Evolutionary conservation across 2,797 vertebrate genomes (phyloP).

Genomic region (Pyrrhura leucotis): DNA sequence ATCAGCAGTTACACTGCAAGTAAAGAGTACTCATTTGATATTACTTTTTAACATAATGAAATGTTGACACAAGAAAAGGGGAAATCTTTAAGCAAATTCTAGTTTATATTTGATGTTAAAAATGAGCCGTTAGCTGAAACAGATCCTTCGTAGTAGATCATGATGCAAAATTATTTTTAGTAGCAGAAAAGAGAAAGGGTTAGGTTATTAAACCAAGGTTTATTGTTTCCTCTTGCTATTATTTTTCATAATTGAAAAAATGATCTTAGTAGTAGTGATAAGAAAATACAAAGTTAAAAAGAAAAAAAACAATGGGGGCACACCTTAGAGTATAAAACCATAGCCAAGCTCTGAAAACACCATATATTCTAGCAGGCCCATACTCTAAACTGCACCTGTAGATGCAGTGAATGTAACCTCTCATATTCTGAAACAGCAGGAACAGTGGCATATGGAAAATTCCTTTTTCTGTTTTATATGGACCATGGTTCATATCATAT

Average conservation of each 20-base stretch:
- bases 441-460: background rate
- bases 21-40: background rate
- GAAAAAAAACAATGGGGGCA: background rate
- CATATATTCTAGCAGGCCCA: background rate
- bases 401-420: background rate
- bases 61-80: background rate
- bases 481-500: background rate
- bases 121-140: background rate
- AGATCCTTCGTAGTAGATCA: background rate
- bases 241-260: background rate
- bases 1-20: background rate
- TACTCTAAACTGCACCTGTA: background rate
- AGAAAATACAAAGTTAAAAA: background rate
- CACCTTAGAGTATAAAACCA: background rate
- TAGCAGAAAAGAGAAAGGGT: background rate
- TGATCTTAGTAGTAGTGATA: background rate
- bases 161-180: background rate
- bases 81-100: background rate
- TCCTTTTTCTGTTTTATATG: background rate
- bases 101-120: background rate
- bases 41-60: background rate
- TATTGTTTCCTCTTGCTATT: background rate
- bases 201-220: background rate
- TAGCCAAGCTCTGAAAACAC: background rate
- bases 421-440: background rate